A percentile compares a stretch with the other conserved stretches of the same genome.
Evolutionary conservation across 1,140 invertebrate species (phyloP).

Genomic region (Alviniconcha marisindica): DNA sequence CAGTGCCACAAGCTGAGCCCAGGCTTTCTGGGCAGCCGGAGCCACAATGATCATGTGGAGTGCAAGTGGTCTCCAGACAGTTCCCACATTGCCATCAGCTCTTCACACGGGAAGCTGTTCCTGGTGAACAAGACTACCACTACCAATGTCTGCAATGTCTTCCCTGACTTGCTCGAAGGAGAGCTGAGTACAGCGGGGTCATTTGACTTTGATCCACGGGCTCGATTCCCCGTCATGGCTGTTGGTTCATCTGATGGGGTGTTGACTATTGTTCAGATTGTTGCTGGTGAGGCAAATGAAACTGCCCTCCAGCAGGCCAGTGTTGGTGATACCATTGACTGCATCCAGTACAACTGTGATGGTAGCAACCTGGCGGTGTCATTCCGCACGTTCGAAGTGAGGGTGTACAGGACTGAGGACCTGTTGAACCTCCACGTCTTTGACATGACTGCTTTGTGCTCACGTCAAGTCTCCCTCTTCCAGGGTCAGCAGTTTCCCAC

Average conservation of each 20-base stretch:
- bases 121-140: conserved; percentile 40
- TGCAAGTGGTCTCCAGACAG: conserved; percentile 66
- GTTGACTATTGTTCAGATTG: conserved; percentile 50
- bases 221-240: conserved; percentile 45
- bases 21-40: conserved; percentile 43
- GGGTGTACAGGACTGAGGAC: conserved; percentile 25
- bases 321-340: conserved; percentile 37
- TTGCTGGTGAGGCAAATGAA: conserved; percentile 38
- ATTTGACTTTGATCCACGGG: conserved; percentile 62
- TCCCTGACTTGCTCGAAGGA: conserved; percentile 39
- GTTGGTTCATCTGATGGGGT: conserved; percentile 46
- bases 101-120: conserved; percentile 49
- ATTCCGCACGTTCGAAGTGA: conserved; percentile 38
- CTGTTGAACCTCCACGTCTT: conserved; percentile 23
- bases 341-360: conserved; percentile 46
- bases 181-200: conserved; percentile 46
- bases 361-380: conserved; percentile 38
- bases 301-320: background rate
- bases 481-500: conserved; percentile 24
- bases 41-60: conserved; percentile 55
- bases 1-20: conserved; percentile 48
- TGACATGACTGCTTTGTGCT: conserved; percentile 39
- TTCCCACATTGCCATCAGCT: conserved; percentile 51
- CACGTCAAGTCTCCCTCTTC: conserved; percentile 10
- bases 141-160: conserved; percentile 42